These are phyloP conservation scores for Sinosuthora webbiana DNA, from an alignment of 2,113 vertebrate genomes.

Conservation along the genomic window DNA sequence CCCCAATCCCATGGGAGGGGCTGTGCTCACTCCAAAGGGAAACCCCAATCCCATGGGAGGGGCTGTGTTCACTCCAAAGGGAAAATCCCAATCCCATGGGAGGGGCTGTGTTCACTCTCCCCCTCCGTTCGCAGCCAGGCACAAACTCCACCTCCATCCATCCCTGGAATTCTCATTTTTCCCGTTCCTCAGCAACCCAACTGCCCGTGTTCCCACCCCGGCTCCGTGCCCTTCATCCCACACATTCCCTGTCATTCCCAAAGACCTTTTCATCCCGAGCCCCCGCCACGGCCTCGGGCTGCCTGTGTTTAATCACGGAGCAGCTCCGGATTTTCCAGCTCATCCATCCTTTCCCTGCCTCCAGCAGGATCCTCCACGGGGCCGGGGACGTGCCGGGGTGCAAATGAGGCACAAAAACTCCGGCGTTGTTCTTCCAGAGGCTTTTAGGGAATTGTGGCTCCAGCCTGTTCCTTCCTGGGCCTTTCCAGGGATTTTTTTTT, in stretches of 20 bases:
- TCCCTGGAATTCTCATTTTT: neutral
- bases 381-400: rapidly evolving
- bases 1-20: neutral
- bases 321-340: neutral
- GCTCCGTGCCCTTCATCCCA: neutral
- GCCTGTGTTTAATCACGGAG: neutral
- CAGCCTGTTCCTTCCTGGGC: rapidly evolving
- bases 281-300: rapidly evolving
- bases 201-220: rapidly evolving
- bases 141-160: neutral
- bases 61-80: neutral
- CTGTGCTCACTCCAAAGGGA: neutral
- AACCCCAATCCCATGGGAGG: neutral
- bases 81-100: neutral
- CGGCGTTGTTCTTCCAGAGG: rapidly evolving
- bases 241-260: neutral
- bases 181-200: neutral
- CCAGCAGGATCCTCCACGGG: neutral
- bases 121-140: neutral
- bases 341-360: neutral
- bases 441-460: neutral
- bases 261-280: neutral
- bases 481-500: neutral
- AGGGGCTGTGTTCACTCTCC: neutral
- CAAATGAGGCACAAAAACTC: neutral